Evolutionary conservation across 2,888 invertebrate species (phyloP), one percentile per base, ranked within the genome.

Genomic region (Tiliacea citrago): DNA sequence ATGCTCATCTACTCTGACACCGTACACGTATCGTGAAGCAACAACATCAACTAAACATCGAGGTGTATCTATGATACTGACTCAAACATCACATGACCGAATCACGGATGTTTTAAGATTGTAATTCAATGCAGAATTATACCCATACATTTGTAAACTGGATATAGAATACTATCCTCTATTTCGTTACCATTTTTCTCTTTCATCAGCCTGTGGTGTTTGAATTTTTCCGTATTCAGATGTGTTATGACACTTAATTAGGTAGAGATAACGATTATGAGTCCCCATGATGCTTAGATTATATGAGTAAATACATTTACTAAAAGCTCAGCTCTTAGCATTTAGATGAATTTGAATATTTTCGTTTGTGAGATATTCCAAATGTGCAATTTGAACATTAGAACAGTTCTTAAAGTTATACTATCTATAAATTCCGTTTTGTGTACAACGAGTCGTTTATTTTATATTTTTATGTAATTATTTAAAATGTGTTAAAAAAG

Each of bases 41-140:
- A 95, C 95, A 95, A 95, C 96, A 95, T 92, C 94, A 95, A 96
- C 95, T 96, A 95, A 96, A 95, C 95, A 95, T 90, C 92, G 89
- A 95, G 86, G 91, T 89, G 75, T 73, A 68, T 78, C 66, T 84
- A 83, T 68, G 58, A 75, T 75, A 66, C 68, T 18, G 35, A 79
- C 73, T 73, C 77, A 73, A 72, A 73, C 75, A 79, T 76, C 81
- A 86, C 73, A 73, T 29, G 6, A 12, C 68, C 12, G 47, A 66
- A 42, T n/a, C 5, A 29, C 6, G 13, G 35, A 60, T 5, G 29
- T n/a, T 49, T 47, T 8, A 45, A 39, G 18, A 51, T 45, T n/a
- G 8, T 49, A 49, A 62, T 67, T 16, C 13, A 60, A 5, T 29
- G 45, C n/a, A 45, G 8, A 47, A 35, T 65, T 55, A 39, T 45